Conservation (phyloP, 2,113 vertebrate species). For the Arizona elegans region DNA sequence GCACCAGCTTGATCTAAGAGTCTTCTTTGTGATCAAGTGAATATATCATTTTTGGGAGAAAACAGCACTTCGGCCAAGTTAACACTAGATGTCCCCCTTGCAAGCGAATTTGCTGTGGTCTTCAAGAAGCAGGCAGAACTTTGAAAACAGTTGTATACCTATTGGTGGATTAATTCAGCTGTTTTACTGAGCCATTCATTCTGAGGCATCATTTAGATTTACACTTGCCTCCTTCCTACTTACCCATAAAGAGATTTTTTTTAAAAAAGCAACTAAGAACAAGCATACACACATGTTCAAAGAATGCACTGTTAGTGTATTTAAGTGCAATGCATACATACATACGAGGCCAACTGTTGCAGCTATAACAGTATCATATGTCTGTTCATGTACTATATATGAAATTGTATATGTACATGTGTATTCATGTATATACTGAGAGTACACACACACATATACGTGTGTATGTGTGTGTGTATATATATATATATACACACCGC, state of each 20-base stretch:
- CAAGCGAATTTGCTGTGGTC: constrained; percentile 8
- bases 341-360: neutral
- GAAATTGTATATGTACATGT: neutral
- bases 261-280: neutral
- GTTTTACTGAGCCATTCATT: neutral
- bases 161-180: neutral
- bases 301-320: neutral
- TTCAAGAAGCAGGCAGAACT: neutral
- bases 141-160: neutral
- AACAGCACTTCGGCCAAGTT: neutral
- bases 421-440: neutral
- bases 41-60: neutral
- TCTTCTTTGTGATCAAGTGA: neutral
- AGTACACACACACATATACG: too few species aligned
- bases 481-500: too few species aligned
- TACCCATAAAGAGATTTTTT: too few species aligned
- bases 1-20: neutral
- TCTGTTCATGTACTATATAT: neutral
- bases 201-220: neutral
- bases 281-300: neutral
- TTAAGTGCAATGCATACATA: neutral
- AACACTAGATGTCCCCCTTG: neutral
- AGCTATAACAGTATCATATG: neutral
- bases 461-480: too few species aligned
- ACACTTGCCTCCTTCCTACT: neutral